Conservation (phyloP, 2,113 vertebrate species). For the Gobiocypris rarus region DNA sequence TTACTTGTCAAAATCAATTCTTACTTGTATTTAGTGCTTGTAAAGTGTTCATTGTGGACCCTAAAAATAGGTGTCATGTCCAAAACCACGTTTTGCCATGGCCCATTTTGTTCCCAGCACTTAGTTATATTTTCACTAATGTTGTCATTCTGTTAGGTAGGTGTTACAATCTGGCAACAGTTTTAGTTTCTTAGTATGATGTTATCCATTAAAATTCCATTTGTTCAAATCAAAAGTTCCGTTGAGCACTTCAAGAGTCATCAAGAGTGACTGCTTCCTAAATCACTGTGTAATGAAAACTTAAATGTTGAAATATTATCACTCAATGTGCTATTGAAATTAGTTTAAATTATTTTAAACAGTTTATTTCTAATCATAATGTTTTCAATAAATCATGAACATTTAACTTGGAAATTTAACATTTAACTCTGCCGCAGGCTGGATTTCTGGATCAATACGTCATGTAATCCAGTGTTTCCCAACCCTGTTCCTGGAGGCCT, state of each 20-base stretch:
- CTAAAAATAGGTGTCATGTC: neutral
- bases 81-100: neutral
- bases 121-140: neutral
- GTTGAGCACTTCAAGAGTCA: neutral
- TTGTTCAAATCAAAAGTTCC: neutral
- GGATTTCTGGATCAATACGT: neutral
- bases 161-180: neutral
- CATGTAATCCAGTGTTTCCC: neutral
- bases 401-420: neutral
- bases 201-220: neutral
- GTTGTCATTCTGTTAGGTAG: neutral
- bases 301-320: neutral
- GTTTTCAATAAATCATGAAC: neutral
- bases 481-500: constrained; percentile 20
- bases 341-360: neutral
- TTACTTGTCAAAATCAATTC: neutral
- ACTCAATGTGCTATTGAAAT: neutral
- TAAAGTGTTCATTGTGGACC: neutral
- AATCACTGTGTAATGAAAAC: neutral
- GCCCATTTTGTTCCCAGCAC: neutral
- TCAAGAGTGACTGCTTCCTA: neutral
- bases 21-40: neutral
- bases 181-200: neutral
- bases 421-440: neutral
- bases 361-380: neutral